phyloP scores from a whole-genome alignment of 2,797 vertebrate genomes.

The Argya squamiceps region DNA sequence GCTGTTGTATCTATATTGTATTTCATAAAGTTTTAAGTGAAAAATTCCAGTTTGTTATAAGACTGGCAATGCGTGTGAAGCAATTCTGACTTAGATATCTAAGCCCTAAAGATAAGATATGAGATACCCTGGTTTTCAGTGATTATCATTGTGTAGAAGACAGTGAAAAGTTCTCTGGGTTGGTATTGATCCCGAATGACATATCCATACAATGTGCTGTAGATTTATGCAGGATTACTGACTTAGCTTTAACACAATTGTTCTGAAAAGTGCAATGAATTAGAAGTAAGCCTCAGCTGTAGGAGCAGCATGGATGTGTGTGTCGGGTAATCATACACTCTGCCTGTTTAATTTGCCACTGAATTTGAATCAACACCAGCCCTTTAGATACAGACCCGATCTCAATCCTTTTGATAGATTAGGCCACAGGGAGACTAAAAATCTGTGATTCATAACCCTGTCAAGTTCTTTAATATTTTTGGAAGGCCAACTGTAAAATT shows the following conservation, averaged over 20 bases:
- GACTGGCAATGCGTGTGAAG: not conserved
- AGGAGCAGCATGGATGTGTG: not conserved
- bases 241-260: not conserved
- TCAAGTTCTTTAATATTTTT: slow-evolving; percentile 50
- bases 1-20: not conserved
- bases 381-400: not conserved
- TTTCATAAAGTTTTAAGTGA: not conserved
- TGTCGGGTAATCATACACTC: not conserved
- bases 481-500: slow-evolving; percentile 49
- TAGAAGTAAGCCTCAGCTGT: not conserved
- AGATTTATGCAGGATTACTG: not conserved
- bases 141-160: not conserved
- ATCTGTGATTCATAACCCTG: slow-evolving; percentile 3
- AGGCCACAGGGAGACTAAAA: slow-evolving; percentile 8
- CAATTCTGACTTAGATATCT: not conserved
- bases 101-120: not conserved
- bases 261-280: not conserved
- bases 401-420: slow-evolving; percentile 17
- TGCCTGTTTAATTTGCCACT: not conserved
- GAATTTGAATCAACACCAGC: not conserved
- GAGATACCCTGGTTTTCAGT: not conserved
- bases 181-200: not conserved
- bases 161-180: not conserved
- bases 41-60: not conserved
- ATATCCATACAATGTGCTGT: not conserved